Base-by-base conservation (phyloP, 2,888 invertebrate species). In the Plemyria rubiginata region DNA sequence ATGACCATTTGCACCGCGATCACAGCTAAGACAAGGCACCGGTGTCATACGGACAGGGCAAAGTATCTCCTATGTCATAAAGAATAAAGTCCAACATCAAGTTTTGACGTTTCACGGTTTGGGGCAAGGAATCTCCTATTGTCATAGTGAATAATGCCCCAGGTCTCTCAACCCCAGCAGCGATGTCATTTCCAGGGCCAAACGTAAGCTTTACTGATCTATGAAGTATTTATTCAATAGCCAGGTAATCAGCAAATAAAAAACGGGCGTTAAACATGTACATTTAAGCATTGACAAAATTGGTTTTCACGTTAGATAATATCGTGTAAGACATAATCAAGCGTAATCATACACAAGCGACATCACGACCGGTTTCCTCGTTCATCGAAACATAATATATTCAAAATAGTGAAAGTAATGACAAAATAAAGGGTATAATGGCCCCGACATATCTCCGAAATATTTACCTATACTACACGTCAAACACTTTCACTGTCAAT, bases 401-500 rank as follows among this genome's bases (percentile, higher is more conserved):
- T 72, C 73, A 67, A 73, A 70, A 67, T 72, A 75, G 82, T 76
- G 81, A 81, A 83, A 81, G 82, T 77, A 73, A 68, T 67, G 62
- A 71, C 60, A 67, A 69, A 63, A 67, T 67, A 65, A 72, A 74
- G 72, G 72, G 74, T 70, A 71, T 71, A 75, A 68, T 64, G 58
- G 43, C 56, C 62, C 70, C 67, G 59, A 50, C 76, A 75, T 78
- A 77, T 73, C 71, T 71, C 76, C 72, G 73, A 76, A 81, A 83
- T 85, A 85, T 84, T 84, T 81, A 84, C 82, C 75, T 76, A 55
- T 40, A 80, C 75, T 75, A 75, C 73, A 73, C 68, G 78, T 76
- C 75, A 75, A 78, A 76, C 79, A 81, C 86, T 86, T 86, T 86
- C 86, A 83, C 86, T 86, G 85, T 85, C 86, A 84, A 80, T 84